Percentiles rank a stretch among this genome's conserved stretches.
Evolutionary conservation across 2,888 invertebrate species (phyloP).

Genomic region (Leptinotarsa tumamoca): DNA sequence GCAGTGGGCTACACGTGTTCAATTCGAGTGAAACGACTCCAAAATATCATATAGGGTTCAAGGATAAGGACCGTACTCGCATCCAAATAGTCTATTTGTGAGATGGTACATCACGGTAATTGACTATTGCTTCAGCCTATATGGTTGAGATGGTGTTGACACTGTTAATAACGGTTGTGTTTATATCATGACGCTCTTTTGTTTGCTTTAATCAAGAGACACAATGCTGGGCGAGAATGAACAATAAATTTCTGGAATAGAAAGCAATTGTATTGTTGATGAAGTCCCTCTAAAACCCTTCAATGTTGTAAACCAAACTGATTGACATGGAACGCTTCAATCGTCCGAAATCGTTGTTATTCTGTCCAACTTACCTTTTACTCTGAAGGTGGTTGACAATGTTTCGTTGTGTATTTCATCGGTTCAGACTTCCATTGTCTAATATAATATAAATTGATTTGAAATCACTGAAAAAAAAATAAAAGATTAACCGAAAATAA

Average conservation of each 20-base stretch:
- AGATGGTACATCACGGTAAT: constrained; percentile 40
- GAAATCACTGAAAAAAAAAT: no score
- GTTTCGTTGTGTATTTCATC: no score
- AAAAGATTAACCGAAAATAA: no score
- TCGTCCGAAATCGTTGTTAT: no score
- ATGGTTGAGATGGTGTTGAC: constrained; percentile 8
- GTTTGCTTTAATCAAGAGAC: constrained; percentile 24
- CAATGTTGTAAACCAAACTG: no score
- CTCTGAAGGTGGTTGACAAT: no score
- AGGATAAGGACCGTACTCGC: constrained; percentile 33
- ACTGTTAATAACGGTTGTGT: constrained; percentile 13
- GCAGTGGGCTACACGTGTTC: constrained; percentile 50
- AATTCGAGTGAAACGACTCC: constrained; percentile 45
- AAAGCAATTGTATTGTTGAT: no score
- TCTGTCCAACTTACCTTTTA: no score
- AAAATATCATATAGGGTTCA: constrained; percentile 36
- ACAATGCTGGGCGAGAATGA: neutral
- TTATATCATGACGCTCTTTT: constrained; percentile 25
- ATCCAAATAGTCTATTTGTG: constrained; percentile 51
- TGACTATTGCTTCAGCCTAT: constrained; percentile 32
- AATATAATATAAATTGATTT: no score
- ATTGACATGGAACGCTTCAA: no score
- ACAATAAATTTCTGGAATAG: neutral
- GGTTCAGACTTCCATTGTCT: no score
- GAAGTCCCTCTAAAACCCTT: no score